Evolutionary conservation across 2,888 invertebrate genomes (phyloP).

Genomic region (Ditula angustiorana): DNA sequence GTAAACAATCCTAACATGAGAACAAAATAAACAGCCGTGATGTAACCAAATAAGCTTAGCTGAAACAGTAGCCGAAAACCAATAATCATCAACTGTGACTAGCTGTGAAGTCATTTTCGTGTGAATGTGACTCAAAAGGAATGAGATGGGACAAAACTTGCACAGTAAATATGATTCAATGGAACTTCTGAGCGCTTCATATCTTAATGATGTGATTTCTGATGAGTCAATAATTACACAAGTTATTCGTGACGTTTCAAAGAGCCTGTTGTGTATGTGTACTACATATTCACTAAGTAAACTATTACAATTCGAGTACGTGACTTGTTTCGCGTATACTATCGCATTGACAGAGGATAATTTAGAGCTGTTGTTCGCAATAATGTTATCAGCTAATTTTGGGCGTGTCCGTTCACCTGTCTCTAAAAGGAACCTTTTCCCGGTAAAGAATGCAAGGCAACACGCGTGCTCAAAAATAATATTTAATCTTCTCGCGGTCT

Average conservation of each 20-base stretch:
- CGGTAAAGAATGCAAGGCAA: constrained; percentile 46
- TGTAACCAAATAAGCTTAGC: constrained; percentile 42
- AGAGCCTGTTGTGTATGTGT: constrained; percentile 4
- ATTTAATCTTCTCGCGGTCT: constrained; percentile 40
- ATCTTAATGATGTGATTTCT: constrained; percentile 21
- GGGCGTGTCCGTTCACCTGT: constrained; percentile 18
- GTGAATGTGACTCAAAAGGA: constrained; percentile 31
- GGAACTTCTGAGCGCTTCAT: constrained; percentile 16
- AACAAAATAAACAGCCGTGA: constrained; percentile 44
- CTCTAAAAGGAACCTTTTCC: constrained; percentile 6
- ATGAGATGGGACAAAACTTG: constrained; percentile 10
- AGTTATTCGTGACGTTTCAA: constrained; percentile 20
- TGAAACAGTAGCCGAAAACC: constrained; percentile 29
- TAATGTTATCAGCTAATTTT: constrained; percentile 8
- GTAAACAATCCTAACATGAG: constrained; percentile 63
- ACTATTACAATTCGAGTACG: constrained; percentile 31
- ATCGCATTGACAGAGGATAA: constrained; percentile 18
- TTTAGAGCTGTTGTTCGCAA: constrained; percentile 12
- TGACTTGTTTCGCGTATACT: constrained; percentile 19
- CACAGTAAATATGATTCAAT: constrained; percentile 15
- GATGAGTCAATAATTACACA: constrained; percentile 32
- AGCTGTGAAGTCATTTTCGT: constrained; percentile 9
- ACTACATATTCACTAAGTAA: constrained; percentile 1
- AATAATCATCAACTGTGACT: constrained; percentile 26
- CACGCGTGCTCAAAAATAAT: constrained; percentile 26